A percentile compares a stretch with the other conserved stretches of the same genome.
phyloP scores from a whole-genome alignment of 1,140 invertebrate species.

The Nebria ingens region DNA sequence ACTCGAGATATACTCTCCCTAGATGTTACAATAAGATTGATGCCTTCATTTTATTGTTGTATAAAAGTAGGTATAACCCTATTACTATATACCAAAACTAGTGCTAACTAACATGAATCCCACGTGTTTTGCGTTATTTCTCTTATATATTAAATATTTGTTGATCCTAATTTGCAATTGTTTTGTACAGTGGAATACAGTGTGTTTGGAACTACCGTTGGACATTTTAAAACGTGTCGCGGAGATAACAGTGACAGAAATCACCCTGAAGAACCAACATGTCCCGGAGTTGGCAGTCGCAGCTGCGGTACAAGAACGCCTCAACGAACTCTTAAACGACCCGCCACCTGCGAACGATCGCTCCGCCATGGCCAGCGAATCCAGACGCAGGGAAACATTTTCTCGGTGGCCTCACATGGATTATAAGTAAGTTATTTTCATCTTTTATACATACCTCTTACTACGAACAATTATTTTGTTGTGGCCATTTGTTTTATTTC shows the following conservation, averaged over 20 bases:
- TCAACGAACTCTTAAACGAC: slow-evolving; percentile 61
- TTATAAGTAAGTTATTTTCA: slow-evolving; percentile 82
- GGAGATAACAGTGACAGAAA: slow-evolving; percentile 63
- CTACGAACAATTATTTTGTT: not conserved
- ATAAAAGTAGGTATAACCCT: too few relatives aligned
- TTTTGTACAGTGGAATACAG: slow-evolving; percentile 75
- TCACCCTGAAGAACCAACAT: slow-evolving; percentile 70
- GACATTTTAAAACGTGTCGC: slow-evolving; percentile 67
- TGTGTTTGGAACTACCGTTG: slow-evolving; percentile 70
- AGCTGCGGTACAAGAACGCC: slow-evolving; percentile 75
- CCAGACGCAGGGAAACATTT: slow-evolving; percentile 79
- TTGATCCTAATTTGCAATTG: slow-evolving; percentile 9
- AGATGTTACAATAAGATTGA: too few relatives aligned
- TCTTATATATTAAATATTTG: slow-evolving; percentile 1
- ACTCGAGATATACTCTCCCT: too few relatives aligned
- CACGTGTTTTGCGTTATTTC: too few relatives aligned
- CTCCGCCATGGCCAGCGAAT: slow-evolving; percentile 83
- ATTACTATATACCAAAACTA: too few relatives aligned
- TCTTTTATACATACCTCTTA: not conserved
- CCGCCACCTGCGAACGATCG: slow-evolving; percentile 47
- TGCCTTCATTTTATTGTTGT: too few relatives aligned
- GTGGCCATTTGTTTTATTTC: too few relatives aligned
- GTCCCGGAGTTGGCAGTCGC: slow-evolving; percentile 78
- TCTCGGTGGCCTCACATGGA: slow-evolving; percentile 93
- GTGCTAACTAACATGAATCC: slow-evolving; percentile 9